Percentiles rank a stretch among this genome's conserved stretches.
Evolutionary conservation across 2,113 vertebrate species (phyloP).

Genomic region (Drymodes brunneopygia): DNA sequence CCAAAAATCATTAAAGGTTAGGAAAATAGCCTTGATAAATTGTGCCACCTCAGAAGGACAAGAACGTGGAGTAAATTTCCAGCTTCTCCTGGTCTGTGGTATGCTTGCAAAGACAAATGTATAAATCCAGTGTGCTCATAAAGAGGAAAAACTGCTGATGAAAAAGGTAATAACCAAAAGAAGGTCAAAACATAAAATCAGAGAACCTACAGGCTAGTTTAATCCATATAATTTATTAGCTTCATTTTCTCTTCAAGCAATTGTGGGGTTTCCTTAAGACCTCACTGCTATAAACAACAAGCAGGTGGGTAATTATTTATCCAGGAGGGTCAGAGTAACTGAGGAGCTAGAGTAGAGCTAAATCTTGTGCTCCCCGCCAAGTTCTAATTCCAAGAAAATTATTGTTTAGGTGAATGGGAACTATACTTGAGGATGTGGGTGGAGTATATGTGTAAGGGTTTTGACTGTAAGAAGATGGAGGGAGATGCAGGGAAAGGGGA

Average conservation of each 20-base stretch:
- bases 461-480: not conserved
- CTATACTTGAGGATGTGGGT: not conserved
- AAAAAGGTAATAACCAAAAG: slow-evolving; percentile 38
- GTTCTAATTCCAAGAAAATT: not conserved
- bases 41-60: not conserved
- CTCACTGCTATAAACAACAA: not conserved
- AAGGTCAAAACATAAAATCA: slow-evolving; percentile 35
- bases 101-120: not conserved
- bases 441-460: not conserved
- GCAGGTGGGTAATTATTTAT: not conserved
- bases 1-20: not conserved
- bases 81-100: not conserved
- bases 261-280: not conserved
- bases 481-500: not conserved
- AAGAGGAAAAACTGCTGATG: not conserved
- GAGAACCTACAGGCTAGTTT: not conserved
- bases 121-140: not conserved
- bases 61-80: not conserved
- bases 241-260: not conserved
- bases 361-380: not conserved
- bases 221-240: not conserved
- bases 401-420: not conserved
- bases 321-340: not conserved
- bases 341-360: not conserved
- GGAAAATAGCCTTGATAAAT: not conserved